Conservation (phyloP, 2,888 invertebrate species). For the Hydrotaea cyrtoneurina region DNA sequence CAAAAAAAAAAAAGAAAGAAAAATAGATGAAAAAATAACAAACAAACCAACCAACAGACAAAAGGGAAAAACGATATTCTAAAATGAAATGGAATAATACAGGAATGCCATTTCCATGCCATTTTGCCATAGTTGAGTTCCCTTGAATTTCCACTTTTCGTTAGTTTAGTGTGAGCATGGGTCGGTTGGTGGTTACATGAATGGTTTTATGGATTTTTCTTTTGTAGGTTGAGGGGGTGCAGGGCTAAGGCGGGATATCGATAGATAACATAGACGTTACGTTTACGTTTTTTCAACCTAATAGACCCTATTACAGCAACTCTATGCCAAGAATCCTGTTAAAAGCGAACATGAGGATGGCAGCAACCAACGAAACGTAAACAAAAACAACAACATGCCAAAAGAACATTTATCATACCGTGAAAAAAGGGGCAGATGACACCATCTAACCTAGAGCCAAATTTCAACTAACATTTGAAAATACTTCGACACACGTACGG, state of each 20-base stretch:
- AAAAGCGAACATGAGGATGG: constrained; percentile 25
- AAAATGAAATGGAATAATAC: constrained; percentile 60
- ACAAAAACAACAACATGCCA: constrained; percentile 37
- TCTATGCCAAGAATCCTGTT: constrained; percentile 33
- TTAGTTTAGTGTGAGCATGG: neutral
- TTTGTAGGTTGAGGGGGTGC: neutral
- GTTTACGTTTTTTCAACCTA: constrained; percentile 4
- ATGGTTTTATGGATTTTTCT: neutral
- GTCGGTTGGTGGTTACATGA: neutral
- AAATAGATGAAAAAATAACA: constrained; percentile 24
- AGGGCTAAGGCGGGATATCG: neutral
- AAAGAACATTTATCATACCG: constrained; percentile 42
- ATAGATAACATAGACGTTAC: constrained; percentile 32
- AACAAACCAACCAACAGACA: constrained; percentile 30
- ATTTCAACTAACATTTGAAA: neutral
- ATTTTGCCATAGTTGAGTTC: constrained; percentile 18
- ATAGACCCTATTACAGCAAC: constrained; percentile 29
- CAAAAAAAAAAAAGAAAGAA: too few relatives aligned
- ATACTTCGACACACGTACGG: neutral
- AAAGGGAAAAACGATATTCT: constrained; percentile 48
- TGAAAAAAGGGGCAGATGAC: constrained; percentile 30
- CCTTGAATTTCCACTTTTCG: neutral
- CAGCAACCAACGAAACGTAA: constrained; percentile 6
- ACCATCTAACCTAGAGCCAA: constrained; percentile 12
- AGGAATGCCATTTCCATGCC: constrained; percentile 57